Evolutionary conservation across 2,888 invertebrate species (phyloP).

Genomic region (Melanostoma scalare): DNA sequence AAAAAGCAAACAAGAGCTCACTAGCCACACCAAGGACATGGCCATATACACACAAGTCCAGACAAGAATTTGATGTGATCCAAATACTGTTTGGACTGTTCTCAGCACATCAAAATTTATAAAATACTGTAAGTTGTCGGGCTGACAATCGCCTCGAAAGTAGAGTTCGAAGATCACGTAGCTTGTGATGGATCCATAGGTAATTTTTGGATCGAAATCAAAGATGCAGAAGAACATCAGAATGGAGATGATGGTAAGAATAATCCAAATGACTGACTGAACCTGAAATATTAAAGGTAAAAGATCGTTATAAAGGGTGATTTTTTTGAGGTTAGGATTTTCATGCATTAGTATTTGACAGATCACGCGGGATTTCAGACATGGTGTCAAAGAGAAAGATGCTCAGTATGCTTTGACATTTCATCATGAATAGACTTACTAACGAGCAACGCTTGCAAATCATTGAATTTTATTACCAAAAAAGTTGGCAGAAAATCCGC

Average conservation of each 20-base stretch:
- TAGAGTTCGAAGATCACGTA: constrained; percentile 80
- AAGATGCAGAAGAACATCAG: constrained; percentile 79
- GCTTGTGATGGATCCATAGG: constrained; percentile 76
- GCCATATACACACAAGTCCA: constrained; percentile 80
- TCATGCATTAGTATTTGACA: too few species aligned
- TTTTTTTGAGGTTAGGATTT: too few species aligned
- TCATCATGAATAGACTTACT: too few species aligned
- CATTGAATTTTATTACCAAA: too few species aligned
- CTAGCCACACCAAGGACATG: constrained; percentile 79
- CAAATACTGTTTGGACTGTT: constrained; percentile 75
- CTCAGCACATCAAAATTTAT: constrained; percentile 75
- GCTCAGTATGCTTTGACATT: too few species aligned
- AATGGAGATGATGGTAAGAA: constrained; percentile 80
- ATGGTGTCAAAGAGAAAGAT: too few species aligned
- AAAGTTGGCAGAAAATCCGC: too few species aligned
- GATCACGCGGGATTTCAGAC: too few species aligned
- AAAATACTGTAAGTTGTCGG: background rate
- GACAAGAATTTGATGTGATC: constrained; percentile 77
- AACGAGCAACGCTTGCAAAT: too few species aligned
- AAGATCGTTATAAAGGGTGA: background rate
- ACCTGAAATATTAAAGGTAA: constrained; percentile 75
- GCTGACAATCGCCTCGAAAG: constrained; percentile 77
- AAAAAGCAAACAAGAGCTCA: constrained; percentile 78
- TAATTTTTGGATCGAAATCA: constrained; percentile 73
- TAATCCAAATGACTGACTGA: constrained; percentile 81